A percentile compares a stretch with the other conserved stretches of the same genome.
These are phyloP conservation scores for Microplitis mediator DNA, from an alignment of 1,140 invertebrate genomes.

Conservation along the genomic window DNA sequence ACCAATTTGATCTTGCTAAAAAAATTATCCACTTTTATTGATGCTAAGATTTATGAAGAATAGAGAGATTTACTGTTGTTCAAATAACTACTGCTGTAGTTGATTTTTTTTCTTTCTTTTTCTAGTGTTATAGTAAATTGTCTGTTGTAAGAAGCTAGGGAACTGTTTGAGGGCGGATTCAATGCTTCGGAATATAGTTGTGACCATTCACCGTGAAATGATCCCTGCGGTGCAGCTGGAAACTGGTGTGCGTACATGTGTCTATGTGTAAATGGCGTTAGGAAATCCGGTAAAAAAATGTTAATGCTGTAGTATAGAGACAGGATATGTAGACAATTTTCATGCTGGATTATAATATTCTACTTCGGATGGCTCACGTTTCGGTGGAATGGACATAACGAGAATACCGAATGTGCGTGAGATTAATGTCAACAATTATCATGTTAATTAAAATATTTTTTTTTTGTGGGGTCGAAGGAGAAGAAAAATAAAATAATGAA, in stretches of 20 bases:
- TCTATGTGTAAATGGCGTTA: background rate
- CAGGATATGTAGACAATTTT: background rate
- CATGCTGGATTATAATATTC: conserved; percentile 3
- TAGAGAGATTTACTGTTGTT: background rate
- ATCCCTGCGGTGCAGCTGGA: conserved; percentile 21
- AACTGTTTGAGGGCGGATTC: background rate
- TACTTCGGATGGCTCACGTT: background rate
- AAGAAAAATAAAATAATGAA: too few relatives aligned
- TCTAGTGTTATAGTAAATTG: background rate
- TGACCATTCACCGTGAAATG: conserved; percentile 27
- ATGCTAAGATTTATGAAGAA: background rate
- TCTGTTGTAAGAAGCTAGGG: background rate
- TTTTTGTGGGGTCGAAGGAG: too few relatives aligned
- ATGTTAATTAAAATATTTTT: too few relatives aligned
- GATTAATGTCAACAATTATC: background rate
- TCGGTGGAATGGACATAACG: background rate
- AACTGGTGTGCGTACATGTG: background rate
- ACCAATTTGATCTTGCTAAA: too few relatives aligned
- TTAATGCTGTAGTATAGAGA: background rate
- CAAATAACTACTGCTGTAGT: background rate
- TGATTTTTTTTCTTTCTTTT: background rate
- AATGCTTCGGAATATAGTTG: conserved; percentile 14
- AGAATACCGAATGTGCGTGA: background rate
- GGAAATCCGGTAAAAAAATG: conserved; percentile 4
- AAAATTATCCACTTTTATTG: too few relatives aligned